A percentile compares a stretch with the other conserved stretches of the same genome.
phyloP scores from a whole-genome alignment of 2,797 vertebrate species.

The Etheostoma perlongum region DNA sequence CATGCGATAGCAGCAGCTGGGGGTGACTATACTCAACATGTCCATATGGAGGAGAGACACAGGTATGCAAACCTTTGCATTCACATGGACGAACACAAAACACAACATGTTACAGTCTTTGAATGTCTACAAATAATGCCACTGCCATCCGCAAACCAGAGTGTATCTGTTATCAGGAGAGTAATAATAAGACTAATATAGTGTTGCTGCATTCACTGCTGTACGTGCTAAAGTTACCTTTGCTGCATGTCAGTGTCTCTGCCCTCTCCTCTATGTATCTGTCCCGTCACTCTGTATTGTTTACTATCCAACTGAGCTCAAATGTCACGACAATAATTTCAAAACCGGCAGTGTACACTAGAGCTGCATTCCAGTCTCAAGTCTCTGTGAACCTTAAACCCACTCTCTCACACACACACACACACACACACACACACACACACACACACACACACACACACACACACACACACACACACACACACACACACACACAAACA shows the following conservation, averaged over 20 bases:
- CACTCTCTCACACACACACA: conserved; percentile 19
- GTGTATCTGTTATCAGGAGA: neutral
- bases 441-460: conserved; percentile 28
- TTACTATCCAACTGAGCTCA: conserved; percentile 35
- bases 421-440: conserved; percentile 18
- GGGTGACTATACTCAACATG: conserved; percentile 42
- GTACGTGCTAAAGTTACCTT: neutral
- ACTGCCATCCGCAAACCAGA: neutral
- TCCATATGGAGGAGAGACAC: conserved; percentile 26
- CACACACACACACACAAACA: conserved; percentile 35
- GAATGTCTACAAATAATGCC: neutral
- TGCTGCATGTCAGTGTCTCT: neutral
- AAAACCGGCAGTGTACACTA: conserved; percentile 31
- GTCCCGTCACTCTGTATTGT: conserved; percentile 11
- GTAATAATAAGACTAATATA: neutral
- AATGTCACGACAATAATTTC: conserved; percentile 34
- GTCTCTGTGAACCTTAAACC: conserved; percentile 36
- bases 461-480: conserved; percentile 3
- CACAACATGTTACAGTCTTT: neutral
- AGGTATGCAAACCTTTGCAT: conserved; percentile 5
- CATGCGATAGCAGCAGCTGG: conserved; percentile 65
- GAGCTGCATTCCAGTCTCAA: conserved; percentile 51
- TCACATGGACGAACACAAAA: conserved; percentile 21
- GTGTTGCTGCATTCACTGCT: neutral
- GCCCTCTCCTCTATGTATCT: neutral